Evolutionary conservation across 2,888 invertebrate species (phyloP), one percentile per base, ranked within the genome.

Genomic region (Machimus rusticus): DNA sequence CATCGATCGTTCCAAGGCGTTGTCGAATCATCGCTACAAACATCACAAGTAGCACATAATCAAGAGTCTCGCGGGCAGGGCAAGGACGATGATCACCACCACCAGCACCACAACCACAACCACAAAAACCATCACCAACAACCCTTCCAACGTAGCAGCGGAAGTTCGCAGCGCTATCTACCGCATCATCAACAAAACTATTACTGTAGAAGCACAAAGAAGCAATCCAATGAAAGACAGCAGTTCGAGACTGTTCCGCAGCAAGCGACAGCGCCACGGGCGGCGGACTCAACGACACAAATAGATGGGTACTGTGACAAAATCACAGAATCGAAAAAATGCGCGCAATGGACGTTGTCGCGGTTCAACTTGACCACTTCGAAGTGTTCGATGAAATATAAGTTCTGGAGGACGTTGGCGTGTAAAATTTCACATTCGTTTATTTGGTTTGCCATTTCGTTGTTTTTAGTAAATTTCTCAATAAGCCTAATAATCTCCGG

Each of bases 391-490:
- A 84, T 37, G 37, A 86, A 86, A 39, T 84, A 37, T 23, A 84
- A 55, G 14, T 74, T 46, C 28, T 77, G 86, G 76, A 86, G 86
- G 28, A 86, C 86, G 86, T 86, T 86, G 37, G 57, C 66, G 8
- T 57, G 31, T 14, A 86, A 79, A 86, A n/a, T 86, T 55, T 57
- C 78, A 28, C 43, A 31, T 78, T 86, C 57, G 55, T 12, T 86
- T 23, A 31, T 79, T 19, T 86, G 86, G 86, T 78, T 78, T 66
- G 78, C 78, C 39, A 77, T 86, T 78, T 86, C 78, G 39, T 39
- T 86, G n/a, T 78, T 86, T 57, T 86, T 86, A 86, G 78, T 86
- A 23, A 86, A 86, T 86, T 86, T 86, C 66, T 86, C 86, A 43
- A 78, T 86, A 79, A 78, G 37, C 39, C 57, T 86, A 86, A 57